Percentiles rank a stretch among this genome's conserved stretches.
These are phyloP conservation scores for Pyralis farinalis DNA, from an alignment of 2,888 invertebrate species.

Conservation along the genomic window DNA sequence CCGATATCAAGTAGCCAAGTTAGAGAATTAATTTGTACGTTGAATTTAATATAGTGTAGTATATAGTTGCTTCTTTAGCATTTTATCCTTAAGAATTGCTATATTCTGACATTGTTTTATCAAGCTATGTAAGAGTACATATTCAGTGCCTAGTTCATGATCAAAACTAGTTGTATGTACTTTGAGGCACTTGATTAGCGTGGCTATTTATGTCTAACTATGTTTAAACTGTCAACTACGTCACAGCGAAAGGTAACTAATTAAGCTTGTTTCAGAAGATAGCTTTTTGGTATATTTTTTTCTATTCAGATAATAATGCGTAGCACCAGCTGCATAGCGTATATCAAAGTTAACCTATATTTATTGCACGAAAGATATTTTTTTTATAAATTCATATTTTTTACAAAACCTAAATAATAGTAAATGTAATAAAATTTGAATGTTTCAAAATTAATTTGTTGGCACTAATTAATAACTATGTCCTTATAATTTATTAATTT, in stretches of 20 bases:
- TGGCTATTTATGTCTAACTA: too few relatives aligned
- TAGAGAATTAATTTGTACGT: too few relatives aligned
- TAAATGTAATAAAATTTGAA: neutral
- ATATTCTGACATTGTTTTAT: too few relatives aligned
- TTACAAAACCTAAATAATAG: constrained; percentile 24
- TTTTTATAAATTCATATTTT: constrained; percentile 23
- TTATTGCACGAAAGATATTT: constrained; percentile 19
- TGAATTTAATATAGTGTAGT: too few relatives aligned
- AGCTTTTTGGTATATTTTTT: constrained; percentile 40
- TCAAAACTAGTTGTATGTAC: too few relatives aligned
- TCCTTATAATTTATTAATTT: neutral
- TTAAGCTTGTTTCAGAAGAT: constrained; percentile 33
- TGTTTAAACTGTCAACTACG: neutral
- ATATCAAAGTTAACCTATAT: constrained; percentile 25
- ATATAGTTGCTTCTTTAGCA: too few relatives aligned
- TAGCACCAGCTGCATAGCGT: constrained; percentile 54
- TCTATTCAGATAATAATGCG: constrained; percentile 29
- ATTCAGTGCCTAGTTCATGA: too few relatives aligned
- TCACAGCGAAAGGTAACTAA: constrained; percentile 36
- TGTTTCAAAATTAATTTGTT: constrained; percentile 19
- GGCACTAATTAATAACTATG: constrained; percentile 30
- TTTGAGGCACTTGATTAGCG: too few relatives aligned
- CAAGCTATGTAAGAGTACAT: too few relatives aligned
- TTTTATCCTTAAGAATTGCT: too few relatives aligned
- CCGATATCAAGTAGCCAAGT: too few relatives aligned